A percentile compares a stretch with the other conserved stretches of the same genome.
Evolutionary conservation across 2,888 invertebrate species (phyloP).

Genomic region (Pomacea canaliculata): DNA sequence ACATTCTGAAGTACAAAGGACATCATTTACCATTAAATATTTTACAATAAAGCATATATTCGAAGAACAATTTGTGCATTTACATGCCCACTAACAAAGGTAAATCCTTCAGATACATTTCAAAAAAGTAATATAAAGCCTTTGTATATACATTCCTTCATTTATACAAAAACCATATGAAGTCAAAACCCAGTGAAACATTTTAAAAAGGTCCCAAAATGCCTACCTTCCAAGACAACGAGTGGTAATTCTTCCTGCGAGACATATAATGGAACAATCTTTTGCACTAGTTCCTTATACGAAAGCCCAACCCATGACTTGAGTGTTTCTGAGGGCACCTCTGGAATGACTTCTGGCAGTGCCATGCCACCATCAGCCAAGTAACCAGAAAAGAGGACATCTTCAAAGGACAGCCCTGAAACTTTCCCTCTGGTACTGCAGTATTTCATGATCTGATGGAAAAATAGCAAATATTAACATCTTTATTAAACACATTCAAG

Average conservation of each 20-base stretch:
- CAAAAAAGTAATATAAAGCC: too few relatives aligned
- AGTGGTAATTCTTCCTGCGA: constrained; percentile 67
- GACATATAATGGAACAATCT: constrained; percentile 67
- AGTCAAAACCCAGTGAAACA: too few relatives aligned
- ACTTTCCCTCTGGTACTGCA: constrained; percentile 66
- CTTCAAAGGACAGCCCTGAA: constrained; percentile 57
- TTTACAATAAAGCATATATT: neutral
- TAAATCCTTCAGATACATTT: too few relatives aligned
- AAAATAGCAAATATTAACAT: too few relatives aligned
- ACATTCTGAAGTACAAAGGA: neutral
- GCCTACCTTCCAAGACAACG: constrained; percentile 57
- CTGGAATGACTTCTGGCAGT: constrained; percentile 68
- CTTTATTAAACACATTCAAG: neutral
- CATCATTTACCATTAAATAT: neutral
- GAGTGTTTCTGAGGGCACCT: constrained; percentile 49
- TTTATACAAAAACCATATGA: too few relatives aligned
- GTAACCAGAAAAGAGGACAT: constrained; percentile 68
- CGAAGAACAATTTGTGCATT: neutral
- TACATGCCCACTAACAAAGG: too few relatives aligned
- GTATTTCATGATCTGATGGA: constrained; percentile 57
- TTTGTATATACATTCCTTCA: too few relatives aligned
- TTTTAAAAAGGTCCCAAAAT: neutral
- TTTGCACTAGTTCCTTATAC: constrained; percentile 66
- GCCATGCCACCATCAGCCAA: constrained; percentile 70
- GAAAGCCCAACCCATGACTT: constrained; percentile 62